Conservation (phyloP, 2,797 vertebrate genomes). For the Xenopus petersii region DNA sequence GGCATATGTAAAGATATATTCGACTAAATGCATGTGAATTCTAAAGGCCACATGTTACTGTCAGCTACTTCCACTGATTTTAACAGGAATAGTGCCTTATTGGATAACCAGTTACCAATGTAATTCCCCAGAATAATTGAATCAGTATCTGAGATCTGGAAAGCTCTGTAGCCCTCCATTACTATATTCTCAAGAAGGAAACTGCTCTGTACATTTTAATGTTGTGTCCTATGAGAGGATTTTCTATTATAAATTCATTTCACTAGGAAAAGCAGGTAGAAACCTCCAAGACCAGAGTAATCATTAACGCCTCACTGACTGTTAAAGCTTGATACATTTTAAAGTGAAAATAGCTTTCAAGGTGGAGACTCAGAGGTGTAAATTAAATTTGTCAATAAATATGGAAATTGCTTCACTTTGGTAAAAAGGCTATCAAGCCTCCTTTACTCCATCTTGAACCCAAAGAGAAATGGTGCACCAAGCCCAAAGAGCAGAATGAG, state of each 20-base stretch:
- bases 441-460: slow-evolving; percentile 1
- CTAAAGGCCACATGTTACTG: too few species aligned
- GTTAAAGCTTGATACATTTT: slow-evolving; percentile 49
- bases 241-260: slow-evolving; percentile 47
- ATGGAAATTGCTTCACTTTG: slow-evolving; percentile 53
- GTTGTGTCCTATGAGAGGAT: slow-evolving; percentile 13
- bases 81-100: slow-evolving; percentile 10
- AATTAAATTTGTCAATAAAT: slow-evolving; percentile 61
- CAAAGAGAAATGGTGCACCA: too few species aligned
- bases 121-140: slow-evolving; percentile 27
- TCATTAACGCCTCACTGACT: slow-evolving; percentile 42
- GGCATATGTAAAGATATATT: too few species aligned
- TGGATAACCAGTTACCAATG: slow-evolving; percentile 4
- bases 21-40: too few species aligned
- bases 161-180: slow-evolving; percentile 22
- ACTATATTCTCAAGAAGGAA: slow-evolving; percentile 23
- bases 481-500: too few species aligned
- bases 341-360: slow-evolving; percentile 46
- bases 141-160: slow-evolving; percentile 23
- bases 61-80: too few species aligned
- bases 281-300: slow-evolving; percentile 50
- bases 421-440: slow-evolving; percentile 20
- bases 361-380: slow-evolving; percentile 46
- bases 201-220: slow-evolving; percentile 24
- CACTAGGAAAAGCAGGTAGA: slow-evolving; percentile 20